A percentile compares a stretch with the other conserved stretches of the same genome.
phyloP scores from a whole-genome alignment of 1,140 invertebrate genomes.

The Penaeus vannamei region DNA sequence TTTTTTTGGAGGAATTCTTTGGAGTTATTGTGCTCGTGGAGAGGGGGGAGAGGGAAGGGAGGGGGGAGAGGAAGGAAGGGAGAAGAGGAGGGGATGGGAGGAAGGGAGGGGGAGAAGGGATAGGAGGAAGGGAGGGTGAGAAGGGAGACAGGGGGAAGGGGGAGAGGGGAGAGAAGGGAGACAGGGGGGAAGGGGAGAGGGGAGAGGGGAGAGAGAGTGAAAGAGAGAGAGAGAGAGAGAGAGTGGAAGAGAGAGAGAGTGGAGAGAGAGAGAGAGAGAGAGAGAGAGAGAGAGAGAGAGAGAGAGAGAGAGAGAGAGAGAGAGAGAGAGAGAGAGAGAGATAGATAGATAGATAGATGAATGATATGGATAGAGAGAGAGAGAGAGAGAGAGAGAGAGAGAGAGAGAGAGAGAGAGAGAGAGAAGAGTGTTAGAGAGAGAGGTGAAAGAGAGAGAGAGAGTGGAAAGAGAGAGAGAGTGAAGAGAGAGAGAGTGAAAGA shows the following conservation, averaged over 20 bases:
- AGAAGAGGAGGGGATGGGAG: background rate
- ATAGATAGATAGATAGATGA: background rate
- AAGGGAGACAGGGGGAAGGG: too few species aligned
- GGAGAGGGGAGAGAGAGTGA: background rate
- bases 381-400: slow-evolving; percentile 5
- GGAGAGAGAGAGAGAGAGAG: too few species aligned
- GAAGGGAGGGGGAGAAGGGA: background rate
- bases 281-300: background rate
- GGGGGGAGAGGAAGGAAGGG: background rate
- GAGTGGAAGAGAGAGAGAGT: slow-evolving; percentile 17
- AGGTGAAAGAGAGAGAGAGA: too few species aligned
- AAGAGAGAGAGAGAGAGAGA: slow-evolving; percentile 6
- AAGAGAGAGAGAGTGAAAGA: background rate
- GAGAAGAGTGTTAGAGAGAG: too few species aligned
- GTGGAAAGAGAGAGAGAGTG: background rate
- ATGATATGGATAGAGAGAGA: background rate
- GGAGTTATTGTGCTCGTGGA: too few species aligned
- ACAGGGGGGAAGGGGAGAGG: background rate
- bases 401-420: background rate
- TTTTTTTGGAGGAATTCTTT: too few species aligned
- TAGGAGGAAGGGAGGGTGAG: too few species aligned
- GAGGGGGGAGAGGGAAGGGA: background rate
- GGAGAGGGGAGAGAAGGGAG: background rate
- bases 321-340: background rate
- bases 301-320: background rate